Base-by-base conservation (phyloP, 2,888 invertebrate species). In the Odiellus spinosus region DNA sequence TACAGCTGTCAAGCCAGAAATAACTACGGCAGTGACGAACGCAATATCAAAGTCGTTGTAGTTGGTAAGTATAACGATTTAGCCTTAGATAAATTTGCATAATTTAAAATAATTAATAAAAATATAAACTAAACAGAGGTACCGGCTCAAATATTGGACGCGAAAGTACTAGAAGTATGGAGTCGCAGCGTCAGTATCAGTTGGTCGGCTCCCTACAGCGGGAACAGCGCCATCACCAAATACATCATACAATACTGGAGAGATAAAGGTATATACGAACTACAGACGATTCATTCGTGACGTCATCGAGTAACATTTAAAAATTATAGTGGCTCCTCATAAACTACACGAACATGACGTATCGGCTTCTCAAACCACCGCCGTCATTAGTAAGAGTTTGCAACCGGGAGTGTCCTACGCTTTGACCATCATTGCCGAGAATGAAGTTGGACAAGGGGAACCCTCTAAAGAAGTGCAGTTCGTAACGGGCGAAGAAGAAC, bases 221-320 rank as follows among this genome's bases (percentile, higher is more conserved):
- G 57, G 19, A 57, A 57, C 44, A 55, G 51, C 39, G 50, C 56
- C 1, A 52, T 58, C 8, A 51, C 53, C 1, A 50, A 51, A 36
- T 58, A 56, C 38, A 45, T 45, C 21, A 51, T 58, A 6, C 57
- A 57, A 20, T 58, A 55, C 40, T 58, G 58, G 58, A 50, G 53
- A 44, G 51, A 51, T 17, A 45, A 52, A 44, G 46, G 50, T 48
- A 46, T 18, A n/a, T 41, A 4, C 11, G 6, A 6, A 12, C 14
- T 12, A n/a, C n/a, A 42, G 10, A 44, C 19, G 14, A 10, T 10
- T 8, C 20, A 18, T 12, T 10, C n/a, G 38, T 12, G 8, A 11
- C 40, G 10, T 40, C 14, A 14, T 11, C 34, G 12, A 12, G 34
- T 12, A 12, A 34, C 12, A 34, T 34, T 12, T 34, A n/a, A n/a